phyloP scores from a whole-genome alignment of 2,797 vertebrate genomes.

The Bovichtus variegatus region DNA sequence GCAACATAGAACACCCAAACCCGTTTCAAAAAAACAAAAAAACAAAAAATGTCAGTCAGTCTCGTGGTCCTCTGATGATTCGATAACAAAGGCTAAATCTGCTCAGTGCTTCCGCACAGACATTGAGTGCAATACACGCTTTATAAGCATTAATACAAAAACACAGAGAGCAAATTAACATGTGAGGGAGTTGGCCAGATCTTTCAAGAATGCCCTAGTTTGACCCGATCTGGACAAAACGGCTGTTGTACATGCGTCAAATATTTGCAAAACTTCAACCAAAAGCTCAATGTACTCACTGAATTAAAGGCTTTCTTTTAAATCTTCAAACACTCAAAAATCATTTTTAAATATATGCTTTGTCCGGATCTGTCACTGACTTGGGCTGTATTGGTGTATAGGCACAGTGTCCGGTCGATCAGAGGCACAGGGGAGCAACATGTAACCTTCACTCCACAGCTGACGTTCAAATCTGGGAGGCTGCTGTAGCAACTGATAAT shows the following conservation, averaged over 20 bases:
- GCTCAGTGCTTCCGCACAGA: constrained; percentile 58
- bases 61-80: constrained; percentile 11
- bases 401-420: constrained; percentile 75
- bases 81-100: constrained; percentile 26
- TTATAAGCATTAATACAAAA: constrained; percentile 40
- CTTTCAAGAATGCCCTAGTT: constrained; percentile 33
- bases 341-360: constrained; percentile 4
- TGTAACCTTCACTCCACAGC: constrained; percentile 37
- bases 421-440: constrained; percentile 61
- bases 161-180: constrained; percentile 24
- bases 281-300: not conserved
- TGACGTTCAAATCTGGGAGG: constrained; percentile 26
- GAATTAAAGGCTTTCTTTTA: constrained; percentile 7
- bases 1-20: constrained; percentile 43
- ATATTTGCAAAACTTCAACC: not conserved
- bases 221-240: constrained; percentile 40
- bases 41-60: not conserved
- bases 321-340: not conserved
- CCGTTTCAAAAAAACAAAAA: constrained; percentile 40
- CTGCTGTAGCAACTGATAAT: constrained; percentile 24
- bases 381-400: constrained; percentile 64
- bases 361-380: constrained; percentile 48
- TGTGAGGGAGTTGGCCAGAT: constrained; percentile 40
- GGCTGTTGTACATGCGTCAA: not conserved
- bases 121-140: constrained; percentile 36